phyloP scores from a whole-genome alignment of 2,888 invertebrate species.

The Clepsis dumicolana region DNA sequence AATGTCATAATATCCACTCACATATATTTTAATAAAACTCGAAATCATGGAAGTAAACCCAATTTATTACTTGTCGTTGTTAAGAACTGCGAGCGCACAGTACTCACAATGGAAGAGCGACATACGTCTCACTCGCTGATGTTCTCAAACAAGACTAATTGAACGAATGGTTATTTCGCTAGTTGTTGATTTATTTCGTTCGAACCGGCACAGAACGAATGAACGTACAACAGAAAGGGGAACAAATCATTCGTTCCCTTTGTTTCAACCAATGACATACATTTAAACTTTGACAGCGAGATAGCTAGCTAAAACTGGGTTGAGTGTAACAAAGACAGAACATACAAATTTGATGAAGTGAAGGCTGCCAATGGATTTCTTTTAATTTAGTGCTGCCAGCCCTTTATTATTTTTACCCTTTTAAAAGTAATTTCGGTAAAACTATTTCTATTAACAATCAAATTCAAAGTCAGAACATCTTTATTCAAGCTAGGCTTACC shows the following conservation, averaged over 20 bases:
- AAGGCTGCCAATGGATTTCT: neutral
- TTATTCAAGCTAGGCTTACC: too few relatives aligned
- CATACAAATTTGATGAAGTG: neutral
- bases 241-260: conserved; percentile 33
- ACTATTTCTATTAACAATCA: neutral
- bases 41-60: conserved; percentile 44
- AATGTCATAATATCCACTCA: conserved; percentile 31
- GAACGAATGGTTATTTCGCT: conserved; percentile 33
- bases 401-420: neutral
- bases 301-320: neutral
- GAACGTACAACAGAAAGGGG: conserved; percentile 6
- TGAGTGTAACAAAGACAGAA: conserved; percentile 14
- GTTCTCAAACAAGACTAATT: conserved; percentile 58
- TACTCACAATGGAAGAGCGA: conserved; percentile 71
- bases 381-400: neutral
- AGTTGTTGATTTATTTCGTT: conserved; percentile 26
- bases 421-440: neutral
- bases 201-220: conserved; percentile 27
- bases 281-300: conserved; percentile 28
- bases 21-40: conserved; percentile 33
- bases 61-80: conserved; percentile 47
- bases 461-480: too few relatives aligned
- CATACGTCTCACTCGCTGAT: conserved; percentile 75
- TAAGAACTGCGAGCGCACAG: conserved; percentile 80
- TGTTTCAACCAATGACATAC: conserved; percentile 27